These are phyloP conservation scores for Panthera leo DNA, from an alignment of 2,113 vertebrate species.

Conservation along the genomic window DNA sequence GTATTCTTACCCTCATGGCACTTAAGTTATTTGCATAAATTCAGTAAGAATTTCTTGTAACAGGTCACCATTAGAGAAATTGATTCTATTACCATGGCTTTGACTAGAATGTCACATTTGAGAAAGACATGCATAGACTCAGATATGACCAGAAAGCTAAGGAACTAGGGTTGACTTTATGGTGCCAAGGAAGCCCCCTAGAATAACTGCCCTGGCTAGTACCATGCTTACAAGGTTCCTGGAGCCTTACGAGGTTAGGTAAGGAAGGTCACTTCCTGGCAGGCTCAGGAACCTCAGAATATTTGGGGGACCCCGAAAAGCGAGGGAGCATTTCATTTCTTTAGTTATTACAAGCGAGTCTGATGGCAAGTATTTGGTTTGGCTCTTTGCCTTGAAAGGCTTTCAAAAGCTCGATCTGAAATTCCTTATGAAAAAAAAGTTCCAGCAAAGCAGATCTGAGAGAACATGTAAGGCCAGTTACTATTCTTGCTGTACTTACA, in stretches of 20 bases:
- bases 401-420: neutral
- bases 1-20: neutral
- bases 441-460: neutral
- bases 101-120: neutral
- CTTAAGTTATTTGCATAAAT: neutral
- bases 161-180: neutral
- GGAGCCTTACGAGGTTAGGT: neutral
- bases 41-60: neutral
- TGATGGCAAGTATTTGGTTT: neutral
- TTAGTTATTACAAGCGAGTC: neutral
- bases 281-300: neutral
- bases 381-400: neutral
- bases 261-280: neutral
- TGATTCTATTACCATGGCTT: neutral
- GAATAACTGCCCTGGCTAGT: neutral
- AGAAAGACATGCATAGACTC: neutral
- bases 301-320: neutral
- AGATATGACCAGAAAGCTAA: neutral
- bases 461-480: neutral
- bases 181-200: neutral
- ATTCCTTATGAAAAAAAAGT: neutral
- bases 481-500: neutral
- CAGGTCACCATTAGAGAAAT: neutral
- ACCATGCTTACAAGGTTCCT: neutral
- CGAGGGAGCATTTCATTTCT: neutral